A percentile compares a stretch with the other conserved stretches of the same genome.
phyloP scores from a whole-genome alignment of 1,140 invertebrate species.

The Lepidurus arcticus region DNA sequence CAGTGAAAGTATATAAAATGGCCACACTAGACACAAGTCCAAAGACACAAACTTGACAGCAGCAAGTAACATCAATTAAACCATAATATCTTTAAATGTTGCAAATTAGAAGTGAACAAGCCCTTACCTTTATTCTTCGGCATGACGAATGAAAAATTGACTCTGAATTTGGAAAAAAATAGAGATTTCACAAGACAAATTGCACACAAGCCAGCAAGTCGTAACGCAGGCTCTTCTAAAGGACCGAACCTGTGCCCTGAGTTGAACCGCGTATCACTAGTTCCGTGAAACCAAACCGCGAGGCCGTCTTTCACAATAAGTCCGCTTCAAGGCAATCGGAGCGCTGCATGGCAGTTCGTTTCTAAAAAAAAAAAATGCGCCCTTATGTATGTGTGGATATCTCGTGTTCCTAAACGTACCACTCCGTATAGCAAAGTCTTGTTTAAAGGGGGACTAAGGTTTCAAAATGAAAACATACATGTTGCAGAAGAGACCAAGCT shows the following conservation, averaged over 20 bases:
- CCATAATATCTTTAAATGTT: no score
- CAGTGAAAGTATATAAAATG: neutral
- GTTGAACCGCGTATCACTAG: neutral
- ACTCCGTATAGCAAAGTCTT: neutral
- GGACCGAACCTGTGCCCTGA: neutral
- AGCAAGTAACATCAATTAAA: no score
- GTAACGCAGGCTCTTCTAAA: neutral
- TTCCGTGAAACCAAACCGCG: neutral
- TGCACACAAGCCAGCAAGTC: constrained; percentile 13
- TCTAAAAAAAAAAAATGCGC: neutral
- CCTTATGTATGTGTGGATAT: neutral
- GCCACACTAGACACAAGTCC: neutral
- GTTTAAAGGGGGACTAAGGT: neutral
- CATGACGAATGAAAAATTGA: constrained; percentile 34
- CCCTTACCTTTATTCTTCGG: constrained; percentile 40
- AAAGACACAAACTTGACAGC: neutral
- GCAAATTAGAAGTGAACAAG: neutral
- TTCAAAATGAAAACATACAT: neutral
- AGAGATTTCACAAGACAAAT: neutral
- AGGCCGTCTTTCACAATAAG: neutral
- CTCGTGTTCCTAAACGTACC: neutral
- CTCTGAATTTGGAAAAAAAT: neutral
- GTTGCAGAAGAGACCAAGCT: no score
- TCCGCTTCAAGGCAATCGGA: neutral
- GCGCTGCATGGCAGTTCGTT: neutral